Evolutionary conservation across 2,797 vertebrate genomes (phyloP).

Genomic region (Phrynocephalus vlangalii): DNA sequence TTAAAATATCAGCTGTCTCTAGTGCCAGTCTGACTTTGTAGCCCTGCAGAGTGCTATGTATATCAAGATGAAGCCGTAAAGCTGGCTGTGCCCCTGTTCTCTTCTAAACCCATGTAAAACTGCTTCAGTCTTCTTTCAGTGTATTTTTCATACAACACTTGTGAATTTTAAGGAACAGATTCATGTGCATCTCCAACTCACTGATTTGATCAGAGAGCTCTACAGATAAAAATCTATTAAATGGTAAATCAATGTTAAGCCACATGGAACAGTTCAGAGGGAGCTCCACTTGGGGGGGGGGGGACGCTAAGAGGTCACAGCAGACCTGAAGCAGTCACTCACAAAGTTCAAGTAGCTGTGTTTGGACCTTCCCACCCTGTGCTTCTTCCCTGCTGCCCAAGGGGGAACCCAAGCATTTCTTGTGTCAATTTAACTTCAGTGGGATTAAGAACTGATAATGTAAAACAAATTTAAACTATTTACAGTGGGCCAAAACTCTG

Average conservation of each 20-base stretch:
- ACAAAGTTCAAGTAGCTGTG: background rate
- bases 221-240: background rate
- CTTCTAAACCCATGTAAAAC: background rate
- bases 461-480: background rate
- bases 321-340: background rate
- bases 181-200: background rate
- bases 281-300: no score
- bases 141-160: no score
- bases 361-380: background rate
- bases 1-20: no score
- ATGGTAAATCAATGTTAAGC: background rate
- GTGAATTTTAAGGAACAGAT: background rate
- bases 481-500: background rate
- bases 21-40: background rate
- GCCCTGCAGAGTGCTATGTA: background rate
- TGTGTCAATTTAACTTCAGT: background rate
- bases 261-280: background rate
- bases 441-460: background rate
- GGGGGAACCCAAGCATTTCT: background rate
- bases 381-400: background rate
- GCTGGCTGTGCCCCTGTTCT: background rate
- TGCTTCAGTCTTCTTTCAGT: background rate
- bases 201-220: background rate
- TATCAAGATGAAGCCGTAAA: background rate
- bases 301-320: no score